Evolutionary conservation across 2,797 vertebrate genomes (phyloP).

Genomic region (Danio jaintianensis): DNA sequence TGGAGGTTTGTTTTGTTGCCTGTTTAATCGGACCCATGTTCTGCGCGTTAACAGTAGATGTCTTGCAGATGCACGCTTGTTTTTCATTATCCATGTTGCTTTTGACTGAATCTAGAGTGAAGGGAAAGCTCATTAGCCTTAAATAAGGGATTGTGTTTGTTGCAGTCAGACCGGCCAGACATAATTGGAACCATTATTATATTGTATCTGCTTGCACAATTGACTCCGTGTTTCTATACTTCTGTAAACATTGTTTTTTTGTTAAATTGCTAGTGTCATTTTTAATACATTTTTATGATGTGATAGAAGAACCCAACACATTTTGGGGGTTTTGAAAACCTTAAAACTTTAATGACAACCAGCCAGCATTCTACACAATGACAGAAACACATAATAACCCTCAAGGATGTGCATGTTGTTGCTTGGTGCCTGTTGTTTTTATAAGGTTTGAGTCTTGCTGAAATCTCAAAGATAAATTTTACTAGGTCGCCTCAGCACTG

Average conservation of each 20-base stretch:
- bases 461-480: background rate
- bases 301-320: slow-evolving; percentile 28
- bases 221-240: background rate
- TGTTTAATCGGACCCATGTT: slow-evolving; percentile 15
- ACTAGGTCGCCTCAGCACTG: background rate
- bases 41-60: background rate
- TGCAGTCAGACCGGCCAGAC: background rate
- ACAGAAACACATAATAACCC: background rate
- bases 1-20: slow-evolving; percentile 29
- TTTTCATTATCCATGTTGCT: slow-evolving; percentile 33
- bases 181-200: slow-evolving; percentile 7
- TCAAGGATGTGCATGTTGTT: background rate
- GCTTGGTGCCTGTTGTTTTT: background rate
- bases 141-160: slow-evolving; percentile 30
- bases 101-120: background rate
- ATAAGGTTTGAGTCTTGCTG: background rate
- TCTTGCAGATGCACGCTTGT: slow-evolving; percentile 32
- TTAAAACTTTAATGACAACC: background rate
- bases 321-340: background rate
- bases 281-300: slow-evolving; percentile 28
- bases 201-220: background rate
- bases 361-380: background rate
- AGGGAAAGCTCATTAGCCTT: slow-evolving; percentile 27
- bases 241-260: slow-evolving; percentile 12
- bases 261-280: background rate